Conservation (phyloP, 2,888 invertebrate genomes). For the Drosophila anceps region DNA sequence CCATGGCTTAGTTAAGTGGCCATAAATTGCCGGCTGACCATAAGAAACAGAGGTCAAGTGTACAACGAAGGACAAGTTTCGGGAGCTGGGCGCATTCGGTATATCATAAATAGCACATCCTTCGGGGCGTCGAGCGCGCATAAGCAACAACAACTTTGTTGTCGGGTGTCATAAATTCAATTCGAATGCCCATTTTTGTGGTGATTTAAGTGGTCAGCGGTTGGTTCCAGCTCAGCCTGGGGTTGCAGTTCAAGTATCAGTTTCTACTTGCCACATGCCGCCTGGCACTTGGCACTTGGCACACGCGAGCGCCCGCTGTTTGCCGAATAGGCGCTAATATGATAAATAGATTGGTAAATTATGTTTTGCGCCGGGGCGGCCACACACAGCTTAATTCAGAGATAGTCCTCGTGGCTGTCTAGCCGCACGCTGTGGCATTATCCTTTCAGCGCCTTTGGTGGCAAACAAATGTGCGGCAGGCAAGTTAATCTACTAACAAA, state of each 20-base stretch:
- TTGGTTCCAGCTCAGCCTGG: slow-evolving; percentile 44
- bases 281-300: slow-evolving; percentile 3
- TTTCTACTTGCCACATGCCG: slow-evolving; percentile 3
- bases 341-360: slow-evolving; percentile 81
- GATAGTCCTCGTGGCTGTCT: slow-evolving; percentile 12
- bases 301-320: slow-evolving; percentile 44
- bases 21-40: slow-evolving; percentile 72
- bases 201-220: slow-evolving; percentile 78
- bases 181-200: slow-evolving; percentile 78
- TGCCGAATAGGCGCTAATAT: slow-evolving; percentile 72
- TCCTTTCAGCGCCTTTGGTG: slow-evolving; percentile 58
- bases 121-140: slow-evolving; percentile 30
- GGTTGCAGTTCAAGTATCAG: slow-evolving; percentile 27
- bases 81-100: not conserved
- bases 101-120: slow-evolving; percentile 69
- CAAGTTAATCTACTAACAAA: slow-evolving; percentile 83
- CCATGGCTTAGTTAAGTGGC: slow-evolving; percentile 64
- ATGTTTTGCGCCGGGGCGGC: slow-evolving; percentile 62
- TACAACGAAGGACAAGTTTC: not conserved
- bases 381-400: slow-evolving; percentile 64
- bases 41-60: slow-evolving; percentile 53
- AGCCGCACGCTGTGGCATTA: slow-evolving; percentile 63
- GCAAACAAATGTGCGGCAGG: slow-evolving; percentile 74
- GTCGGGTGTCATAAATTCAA: slow-evolving; percentile 76
- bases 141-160: slow-evolving; percentile 55